phyloP scores from a whole-genome alignment of 1,140 invertebrate species.

The Orchestia grillus region DNA sequence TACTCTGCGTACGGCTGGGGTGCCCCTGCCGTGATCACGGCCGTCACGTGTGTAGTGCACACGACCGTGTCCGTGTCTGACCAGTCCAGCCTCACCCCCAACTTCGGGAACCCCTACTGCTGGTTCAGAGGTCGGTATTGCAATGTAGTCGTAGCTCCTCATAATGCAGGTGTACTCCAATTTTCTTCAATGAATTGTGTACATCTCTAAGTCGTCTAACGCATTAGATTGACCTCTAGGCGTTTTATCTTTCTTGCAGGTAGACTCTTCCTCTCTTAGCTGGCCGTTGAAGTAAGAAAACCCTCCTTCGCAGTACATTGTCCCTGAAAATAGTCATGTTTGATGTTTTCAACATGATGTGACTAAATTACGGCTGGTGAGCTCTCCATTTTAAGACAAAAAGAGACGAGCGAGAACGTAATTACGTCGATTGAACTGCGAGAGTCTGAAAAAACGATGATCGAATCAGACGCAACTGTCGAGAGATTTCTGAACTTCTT shows the following conservation, averaged over 20 bases:
- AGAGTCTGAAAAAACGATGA: background rate
- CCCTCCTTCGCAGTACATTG: background rate
- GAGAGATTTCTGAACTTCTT: background rate
- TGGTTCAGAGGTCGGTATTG: constrained; percentile 19
- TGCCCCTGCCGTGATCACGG: background rate
- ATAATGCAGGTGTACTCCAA: background rate
- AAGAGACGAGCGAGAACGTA: background rate
- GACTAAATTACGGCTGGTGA: no score
- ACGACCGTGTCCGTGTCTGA: background rate
- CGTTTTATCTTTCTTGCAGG: no score
- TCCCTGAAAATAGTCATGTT: no score
- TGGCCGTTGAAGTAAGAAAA: background rate
- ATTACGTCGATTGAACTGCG: background rate
- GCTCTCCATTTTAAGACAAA: background rate
- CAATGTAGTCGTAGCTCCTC: background rate
- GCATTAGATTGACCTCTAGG: no score
- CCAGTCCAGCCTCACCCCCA: background rate
- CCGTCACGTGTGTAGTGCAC: background rate
- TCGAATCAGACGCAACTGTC: background rate
- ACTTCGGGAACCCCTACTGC: constrained; percentile 45
- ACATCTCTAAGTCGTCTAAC: no score
- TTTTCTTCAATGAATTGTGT: background rate
- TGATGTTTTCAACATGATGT: no score
- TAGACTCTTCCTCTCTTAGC: background rate
- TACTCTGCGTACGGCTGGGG: constrained; percentile 43